Conservation (phyloP, 2,888 invertebrate genomes). For the Marasmarcha lunaedactyla region DNA sequence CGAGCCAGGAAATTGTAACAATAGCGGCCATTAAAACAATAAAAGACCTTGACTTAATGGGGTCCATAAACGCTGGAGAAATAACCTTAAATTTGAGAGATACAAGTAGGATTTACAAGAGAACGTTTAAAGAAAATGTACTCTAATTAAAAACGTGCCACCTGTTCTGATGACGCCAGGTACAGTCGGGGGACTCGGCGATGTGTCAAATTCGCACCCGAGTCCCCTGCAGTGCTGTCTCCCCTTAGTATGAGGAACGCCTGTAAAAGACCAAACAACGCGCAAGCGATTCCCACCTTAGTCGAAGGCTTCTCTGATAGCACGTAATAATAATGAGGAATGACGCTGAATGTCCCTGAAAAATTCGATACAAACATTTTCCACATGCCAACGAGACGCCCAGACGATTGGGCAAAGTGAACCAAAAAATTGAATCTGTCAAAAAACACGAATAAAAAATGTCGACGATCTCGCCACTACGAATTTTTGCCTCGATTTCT, state of each 20-base stretch:
- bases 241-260: too few relatives aligned
- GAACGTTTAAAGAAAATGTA: neutral
- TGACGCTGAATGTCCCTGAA: conserved; percentile 8
- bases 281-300: too few relatives aligned
- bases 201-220: too few relatives aligned
- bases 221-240: too few relatives aligned
- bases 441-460: conserved; percentile 12
- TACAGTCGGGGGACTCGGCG: too few relatives aligned
- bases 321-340: too few relatives aligned
- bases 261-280: too few relatives aligned
- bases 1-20: conserved; percentile 28
- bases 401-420: conserved; percentile 22
- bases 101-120: too few relatives aligned
- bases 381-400: conserved; percentile 27
- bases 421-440: conserved; percentile 17
- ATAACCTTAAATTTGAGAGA: neutral
- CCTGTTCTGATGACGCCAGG: too few relatives aligned
- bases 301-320: too few relatives aligned
- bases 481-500: neutral
- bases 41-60: conserved; percentile 26
- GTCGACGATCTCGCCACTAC: conserved; percentile 4
- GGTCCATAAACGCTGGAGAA: neutral
- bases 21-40: conserved; percentile 30
- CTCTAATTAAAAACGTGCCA: neutral
- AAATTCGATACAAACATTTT: conserved; percentile 24